Conservation (phyloP, 2,888 invertebrate genomes). For the Philopedon plagiatum region DNA sequence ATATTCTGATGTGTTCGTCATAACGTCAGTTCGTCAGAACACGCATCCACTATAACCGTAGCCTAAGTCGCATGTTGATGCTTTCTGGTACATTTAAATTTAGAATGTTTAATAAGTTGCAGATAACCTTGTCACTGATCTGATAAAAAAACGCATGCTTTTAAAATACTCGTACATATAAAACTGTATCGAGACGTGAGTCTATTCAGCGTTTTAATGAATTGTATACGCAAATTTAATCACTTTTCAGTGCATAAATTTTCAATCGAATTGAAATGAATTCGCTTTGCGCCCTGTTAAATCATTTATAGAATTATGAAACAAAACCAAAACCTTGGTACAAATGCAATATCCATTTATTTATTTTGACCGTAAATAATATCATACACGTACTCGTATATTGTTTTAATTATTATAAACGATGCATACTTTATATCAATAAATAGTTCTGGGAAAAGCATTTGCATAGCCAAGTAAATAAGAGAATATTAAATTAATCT, state of each 20-base stretch:
- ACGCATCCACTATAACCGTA: too few relatives aligned
- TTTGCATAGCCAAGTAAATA: too few relatives aligned
- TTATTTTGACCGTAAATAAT: slow-evolving; percentile 5
- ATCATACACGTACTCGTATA: background rate
- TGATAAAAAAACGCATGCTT: background rate
- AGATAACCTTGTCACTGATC: background rate
- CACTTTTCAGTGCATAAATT: slow-evolving; percentile 27
- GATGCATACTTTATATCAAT: background rate
- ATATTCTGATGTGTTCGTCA: too few relatives aligned
- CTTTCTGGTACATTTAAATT: too few relatives aligned
- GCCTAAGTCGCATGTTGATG: too few relatives aligned
- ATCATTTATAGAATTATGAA: slow-evolving; percentile 20
- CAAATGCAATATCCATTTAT: slow-evolving; percentile 19
- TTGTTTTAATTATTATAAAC: background rate
- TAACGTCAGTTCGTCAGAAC: too few relatives aligned
- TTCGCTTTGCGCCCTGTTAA: slow-evolving; percentile 14
- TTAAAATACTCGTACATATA: background rate
- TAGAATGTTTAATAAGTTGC: background rate
- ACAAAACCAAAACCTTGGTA: slow-evolving; percentile 18
- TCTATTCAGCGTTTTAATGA: slow-evolving; percentile 12
- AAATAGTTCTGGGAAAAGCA: background rate
- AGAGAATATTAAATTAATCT: too few relatives aligned
- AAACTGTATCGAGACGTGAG: background rate
- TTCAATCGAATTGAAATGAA: slow-evolving; percentile 12
- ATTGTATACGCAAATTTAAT: slow-evolving; percentile 27